These are phyloP conservation scores for Pammene fasciana DNA, from an alignment of 2,888 invertebrate genomes.

Conservation along the genomic window DNA sequence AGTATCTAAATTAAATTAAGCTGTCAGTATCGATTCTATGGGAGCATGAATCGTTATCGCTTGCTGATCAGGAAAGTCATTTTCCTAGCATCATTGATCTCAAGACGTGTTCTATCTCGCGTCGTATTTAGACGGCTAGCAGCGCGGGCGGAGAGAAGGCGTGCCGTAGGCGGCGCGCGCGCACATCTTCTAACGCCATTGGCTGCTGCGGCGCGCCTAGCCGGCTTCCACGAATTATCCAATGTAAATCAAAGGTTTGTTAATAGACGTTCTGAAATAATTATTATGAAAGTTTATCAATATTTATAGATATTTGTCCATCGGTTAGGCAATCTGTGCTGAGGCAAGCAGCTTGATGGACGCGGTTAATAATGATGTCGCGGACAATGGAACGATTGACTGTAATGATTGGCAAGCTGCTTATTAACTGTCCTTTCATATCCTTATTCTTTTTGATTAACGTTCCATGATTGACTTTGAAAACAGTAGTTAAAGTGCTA, in stretches of 20 bases:
- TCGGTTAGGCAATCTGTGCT: slow-evolving; percentile 30
- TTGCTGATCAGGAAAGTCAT: slow-evolving; percentile 14
- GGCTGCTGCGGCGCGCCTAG: slow-evolving; percentile 33
- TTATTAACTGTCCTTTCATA: slow-evolving; percentile 7
- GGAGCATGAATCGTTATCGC: not conserved
- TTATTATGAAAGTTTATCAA: slow-evolving; percentile 28
- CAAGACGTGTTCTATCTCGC: slow-evolving; percentile 32
- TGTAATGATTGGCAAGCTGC: slow-evolving; percentile 14
- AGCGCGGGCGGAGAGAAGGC: slow-evolving; percentile 19
- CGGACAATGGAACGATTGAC: slow-evolving; percentile 25
- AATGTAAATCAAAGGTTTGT: slow-evolving; percentile 33
- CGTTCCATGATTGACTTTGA: not conserved
- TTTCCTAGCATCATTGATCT: slow-evolving; percentile 24
- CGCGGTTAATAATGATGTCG: slow-evolving; percentile 18
- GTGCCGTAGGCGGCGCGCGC: slow-evolving; percentile 35
- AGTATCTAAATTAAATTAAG: not conserved
- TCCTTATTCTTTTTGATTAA: slow-evolving; percentile 11
- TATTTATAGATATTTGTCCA: slow-evolving; percentile 26
- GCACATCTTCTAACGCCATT: slow-evolving; percentile 36
- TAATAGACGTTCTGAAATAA: slow-evolving; percentile 32
- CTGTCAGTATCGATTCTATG: slow-evolving; percentile 2
- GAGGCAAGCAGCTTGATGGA: slow-evolving; percentile 27
- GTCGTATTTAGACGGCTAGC: slow-evolving; percentile 26
- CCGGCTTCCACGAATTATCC: slow-evolving; percentile 22
- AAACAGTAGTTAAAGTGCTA: not conserved